Percentiles rank a stretch among this genome's conserved stretches.
phyloP scores from a whole-genome alignment of 2,797 vertebrate species.

The Natrix natrix region DNA sequence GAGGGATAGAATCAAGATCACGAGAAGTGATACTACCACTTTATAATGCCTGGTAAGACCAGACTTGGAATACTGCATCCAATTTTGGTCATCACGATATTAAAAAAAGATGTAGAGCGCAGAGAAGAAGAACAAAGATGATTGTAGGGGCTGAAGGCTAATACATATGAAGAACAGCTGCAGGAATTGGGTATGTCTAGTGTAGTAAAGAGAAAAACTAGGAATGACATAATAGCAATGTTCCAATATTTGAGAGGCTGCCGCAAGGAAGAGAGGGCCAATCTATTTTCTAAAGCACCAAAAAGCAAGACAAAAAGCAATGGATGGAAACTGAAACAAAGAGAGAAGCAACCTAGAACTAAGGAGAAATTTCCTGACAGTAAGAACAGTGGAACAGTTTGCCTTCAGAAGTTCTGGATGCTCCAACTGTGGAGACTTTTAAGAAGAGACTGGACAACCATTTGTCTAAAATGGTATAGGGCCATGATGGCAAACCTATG shows the following conservation, averaged over 20 bases:
- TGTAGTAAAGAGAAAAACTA: not conserved
- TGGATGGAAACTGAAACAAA: not conserved
- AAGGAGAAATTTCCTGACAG: not conserved
- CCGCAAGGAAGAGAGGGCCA: not conserved
- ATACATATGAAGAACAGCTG: not conserved
- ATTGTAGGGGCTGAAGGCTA: not conserved
- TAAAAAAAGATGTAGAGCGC: not conserved
- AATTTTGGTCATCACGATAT: not conserved
- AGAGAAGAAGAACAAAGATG: not conserved
- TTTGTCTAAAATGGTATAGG: not conserved
- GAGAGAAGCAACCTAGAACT: not conserved
- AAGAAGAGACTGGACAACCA: not conserved
- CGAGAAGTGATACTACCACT: not conserved
- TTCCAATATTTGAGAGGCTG: not conserved
- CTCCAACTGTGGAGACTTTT: not conserved
- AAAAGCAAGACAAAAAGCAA: not conserved
- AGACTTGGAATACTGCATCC: not conserved
- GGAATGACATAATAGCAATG: not conserved
- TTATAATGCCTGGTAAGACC: not conserved
- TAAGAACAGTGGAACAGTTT: not conserved
- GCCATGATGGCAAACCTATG: too few species aligned
- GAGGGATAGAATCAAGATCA: not conserved
- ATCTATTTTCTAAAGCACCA: not conserved
- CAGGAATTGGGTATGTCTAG: not conserved
- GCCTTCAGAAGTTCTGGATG: not conserved